A percentile compares a stretch with the other conserved stretches of the same genome.
phyloP scores from a whole-genome alignment of 2,797 vertebrate genomes.

The Phrynocephalus guinanensis region DNA sequence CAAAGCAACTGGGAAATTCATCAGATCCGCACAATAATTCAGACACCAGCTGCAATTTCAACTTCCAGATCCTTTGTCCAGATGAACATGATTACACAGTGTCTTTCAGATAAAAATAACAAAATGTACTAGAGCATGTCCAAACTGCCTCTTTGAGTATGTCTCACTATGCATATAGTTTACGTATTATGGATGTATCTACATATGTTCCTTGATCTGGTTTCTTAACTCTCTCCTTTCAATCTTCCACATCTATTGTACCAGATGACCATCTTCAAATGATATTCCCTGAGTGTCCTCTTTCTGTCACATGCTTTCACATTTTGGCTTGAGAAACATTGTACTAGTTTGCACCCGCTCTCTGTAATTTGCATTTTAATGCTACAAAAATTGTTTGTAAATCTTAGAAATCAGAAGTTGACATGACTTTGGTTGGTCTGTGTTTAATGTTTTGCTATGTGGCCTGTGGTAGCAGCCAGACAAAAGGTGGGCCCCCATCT shows the following conservation, averaged over 20 bases:
- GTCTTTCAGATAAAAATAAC: slow-evolving; percentile 65
- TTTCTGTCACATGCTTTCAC: too few species aligned
- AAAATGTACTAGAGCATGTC: slow-evolving; percentile 62
- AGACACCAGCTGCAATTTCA: slow-evolving; percentile 55
- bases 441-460: neutral
- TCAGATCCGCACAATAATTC: slow-evolving; percentile 59
- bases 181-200: slow-evolving; percentile 7
- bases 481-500: too few species aligned
- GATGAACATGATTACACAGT: slow-evolving; percentile 58
- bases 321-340: neutral
- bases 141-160: slow-evolving; percentile 36
- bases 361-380: neutral
- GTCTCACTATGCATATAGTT: neutral
- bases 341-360: neutral
- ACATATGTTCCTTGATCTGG: slow-evolving; percentile 33
- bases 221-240: slow-evolving; percentile 26
- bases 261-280: neutral
- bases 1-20: slow-evolving; percentile 66
- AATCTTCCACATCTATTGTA: neutral
- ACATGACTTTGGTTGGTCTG: neutral
- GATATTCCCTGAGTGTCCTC: neutral
- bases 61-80: slow-evolving; percentile 47
- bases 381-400: neutral
- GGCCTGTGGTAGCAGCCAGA: neutral
- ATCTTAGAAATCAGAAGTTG: neutral